Evolutionary conservation across 2,888 invertebrate species (phyloP), one percentile per base, ranked within the genome.

Genomic region (Torymus texanus): DNA sequence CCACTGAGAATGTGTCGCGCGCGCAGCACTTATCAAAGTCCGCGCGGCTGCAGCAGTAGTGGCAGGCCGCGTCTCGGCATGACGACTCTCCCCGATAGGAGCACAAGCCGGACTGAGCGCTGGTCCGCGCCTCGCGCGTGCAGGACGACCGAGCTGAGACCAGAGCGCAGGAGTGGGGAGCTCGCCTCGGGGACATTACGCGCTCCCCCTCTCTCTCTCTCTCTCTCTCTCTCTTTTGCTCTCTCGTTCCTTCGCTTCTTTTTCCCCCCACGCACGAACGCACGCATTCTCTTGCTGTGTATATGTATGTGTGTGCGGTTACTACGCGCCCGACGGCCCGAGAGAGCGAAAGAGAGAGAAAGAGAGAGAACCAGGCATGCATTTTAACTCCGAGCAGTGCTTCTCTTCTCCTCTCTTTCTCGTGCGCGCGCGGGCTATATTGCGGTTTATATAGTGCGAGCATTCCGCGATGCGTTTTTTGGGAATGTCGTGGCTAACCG

Each of bases 91-190:
- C 73, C 79, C 66, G 55, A 62, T 80, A 77, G 68, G 84, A 84
- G 82, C 83, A 82, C 79, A 84, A 85, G 83, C 83, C 84, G 83
- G 84, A 87, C 87, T 86, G 84, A 14, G 41, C 41, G 62, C 62
- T 14, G n/a, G 2, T 13, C n/a, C n/a, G 59, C 21, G 13, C 61
- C 10, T 29, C 29, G 29, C 41, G 41, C 41, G 41, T n/a, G 62
- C 62, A 61, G 41, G 8, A 21, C 41, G 10, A 29, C n/a, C n/a
- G 59, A 2, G 13, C 62, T 2, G 62, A 53, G 53, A 16, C 0
- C 10, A 16, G 51, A 51, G 66, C 11, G 14, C 18, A 51, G 53
- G 18, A 18, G 24, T 53, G 13, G 67, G 2, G 67, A 55, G 67
- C 24, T 13, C 21, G 13, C 16, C 62, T 62, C 62, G 12, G 24